Evolutionary conservation across 2,888 invertebrate genomes (phyloP), one percentile per base, ranked within the genome.

Genomic region (Drosophila anceps): DNA sequence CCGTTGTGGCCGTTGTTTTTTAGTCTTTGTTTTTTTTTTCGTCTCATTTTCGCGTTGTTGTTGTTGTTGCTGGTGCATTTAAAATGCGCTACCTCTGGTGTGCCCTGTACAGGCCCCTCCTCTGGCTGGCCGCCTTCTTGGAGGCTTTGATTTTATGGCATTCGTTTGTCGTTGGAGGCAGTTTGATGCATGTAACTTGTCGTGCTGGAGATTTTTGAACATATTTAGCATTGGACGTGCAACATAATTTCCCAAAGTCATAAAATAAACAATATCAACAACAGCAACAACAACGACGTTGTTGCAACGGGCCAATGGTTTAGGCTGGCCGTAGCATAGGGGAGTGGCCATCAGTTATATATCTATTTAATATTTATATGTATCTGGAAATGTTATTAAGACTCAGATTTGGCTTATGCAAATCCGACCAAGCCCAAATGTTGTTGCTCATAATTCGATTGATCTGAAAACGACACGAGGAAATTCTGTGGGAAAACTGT

Each of bases 151-250:
- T 87, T 87, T 84, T 75, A 72, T 81, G 79, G 81, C 85, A 81
- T 82, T 86, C 73, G 84, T 73, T 84, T 84, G 75, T 73, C 77
- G 82, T 69, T 79, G 80, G 60, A 74, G 84, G 84, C 84, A 81
- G 84, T 81, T 87, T 84, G 87, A 84, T 87, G 85, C 84, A 87
- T 87, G 88, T 84, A 79, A 81, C 81, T 79, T 87, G 88, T 87
- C 84, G 81, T 79, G 85, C 85, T 69, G 66, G 59, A 87, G 85
- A 87, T 87, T 87, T 85, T 79, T 46, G 67, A 84, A 82, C 84
- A 84, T 87, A 84, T 82, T 84, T 81, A 87, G 87, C 81, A 82
- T 68, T 82, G 84, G 84, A 84, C 84, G 84, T 87, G 84, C 73
- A 65, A 84, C 84, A 84, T 82, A 86, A 84, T 81, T 86, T 72